Conservation (phyloP, 23 tunicate genomes). For the Aplidium turbinatum region DNA sequence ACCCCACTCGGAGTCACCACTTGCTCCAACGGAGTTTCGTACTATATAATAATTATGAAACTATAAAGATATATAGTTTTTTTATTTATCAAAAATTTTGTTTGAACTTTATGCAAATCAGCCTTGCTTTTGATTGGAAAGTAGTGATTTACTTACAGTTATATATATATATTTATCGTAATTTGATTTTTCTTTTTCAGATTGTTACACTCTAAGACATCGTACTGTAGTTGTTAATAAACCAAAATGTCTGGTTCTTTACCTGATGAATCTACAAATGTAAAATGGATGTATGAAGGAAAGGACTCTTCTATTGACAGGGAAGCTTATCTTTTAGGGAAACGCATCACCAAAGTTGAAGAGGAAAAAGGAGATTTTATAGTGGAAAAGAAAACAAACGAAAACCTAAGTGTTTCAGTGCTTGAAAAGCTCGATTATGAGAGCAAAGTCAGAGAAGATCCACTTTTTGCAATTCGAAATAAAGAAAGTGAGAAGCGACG, state of each 20-base stretch:
- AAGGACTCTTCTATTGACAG: constrained; percentile 74
- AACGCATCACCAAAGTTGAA: constrained; percentile 57
- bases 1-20: no score
- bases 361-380: constrained; percentile 91
- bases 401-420: constrained; percentile 58
- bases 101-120: no score
- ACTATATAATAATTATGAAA: no score
- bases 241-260: background rate
- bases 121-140: no score
- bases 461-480: constrained; percentile 70
- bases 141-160: no score
- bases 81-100: no score
- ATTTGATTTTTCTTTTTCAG: constrained; percentile 16
- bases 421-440: constrained; percentile 85
- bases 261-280: constrained; percentile 61
- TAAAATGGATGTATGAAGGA: constrained; percentile 97
- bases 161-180: no score
- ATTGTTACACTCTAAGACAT: background rate
- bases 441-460: constrained; percentile 89
- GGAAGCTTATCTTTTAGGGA: constrained; percentile 82
- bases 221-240: no score
- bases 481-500: constrained; percentile 77
- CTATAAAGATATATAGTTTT: no score
- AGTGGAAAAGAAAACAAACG: constrained; percentile 51
- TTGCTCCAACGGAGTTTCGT: no score